Percentiles rank a stretch among this genome's conserved stretches.
Conservation (phyloP, 1,140 invertebrate genomes). For the Ooceraea biroi region DNA sequence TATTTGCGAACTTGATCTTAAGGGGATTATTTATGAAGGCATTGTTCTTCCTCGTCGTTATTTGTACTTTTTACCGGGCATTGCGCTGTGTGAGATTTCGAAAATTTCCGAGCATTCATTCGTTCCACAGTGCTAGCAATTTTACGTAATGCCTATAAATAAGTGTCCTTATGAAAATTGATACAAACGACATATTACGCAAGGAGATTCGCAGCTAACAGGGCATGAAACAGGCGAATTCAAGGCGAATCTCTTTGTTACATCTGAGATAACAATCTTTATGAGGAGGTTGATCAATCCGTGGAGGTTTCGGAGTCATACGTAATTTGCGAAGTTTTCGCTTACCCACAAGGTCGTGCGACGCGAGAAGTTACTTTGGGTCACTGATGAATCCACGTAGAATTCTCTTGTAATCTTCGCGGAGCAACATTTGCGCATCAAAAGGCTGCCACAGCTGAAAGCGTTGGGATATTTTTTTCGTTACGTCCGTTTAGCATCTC, state of each 20-base stretch:
- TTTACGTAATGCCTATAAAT: too few relatives aligned
- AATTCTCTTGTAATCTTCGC: slow-evolving; percentile 19
- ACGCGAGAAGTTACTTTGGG: not conserved
- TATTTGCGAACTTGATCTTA: slow-evolving; percentile 21
- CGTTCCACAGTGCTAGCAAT: not conserved
- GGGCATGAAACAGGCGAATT: slow-evolving; percentile 16
- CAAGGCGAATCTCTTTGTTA: slow-evolving; percentile 2
- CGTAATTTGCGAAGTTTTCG: not conserved
- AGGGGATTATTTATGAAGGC: slow-evolving; percentile 1
- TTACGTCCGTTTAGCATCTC: slow-evolving; percentile 19
- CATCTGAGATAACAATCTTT: not conserved
- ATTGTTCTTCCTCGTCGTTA: not conserved
- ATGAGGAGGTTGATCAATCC: not conserved
- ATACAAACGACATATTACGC: not conserved
- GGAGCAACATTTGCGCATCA: slow-evolving; percentile 13
- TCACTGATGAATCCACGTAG: not conserved
- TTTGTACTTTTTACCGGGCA: not conserved
- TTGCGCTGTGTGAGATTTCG: not conserved
- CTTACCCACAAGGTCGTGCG: not conserved
- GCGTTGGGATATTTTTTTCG: slow-evolving; percentile 39
- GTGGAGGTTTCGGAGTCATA: not conserved
- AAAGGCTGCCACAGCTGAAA: slow-evolving; percentile 10
- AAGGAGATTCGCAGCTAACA: not conserved
- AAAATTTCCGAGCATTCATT: not conserved
- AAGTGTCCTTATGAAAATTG: not conserved